Evolutionary conservation across 2,888 invertebrate species (phyloP), one percentile per base, ranked within the genome.

Genomic region (Vandiemenella viatica): DNA sequence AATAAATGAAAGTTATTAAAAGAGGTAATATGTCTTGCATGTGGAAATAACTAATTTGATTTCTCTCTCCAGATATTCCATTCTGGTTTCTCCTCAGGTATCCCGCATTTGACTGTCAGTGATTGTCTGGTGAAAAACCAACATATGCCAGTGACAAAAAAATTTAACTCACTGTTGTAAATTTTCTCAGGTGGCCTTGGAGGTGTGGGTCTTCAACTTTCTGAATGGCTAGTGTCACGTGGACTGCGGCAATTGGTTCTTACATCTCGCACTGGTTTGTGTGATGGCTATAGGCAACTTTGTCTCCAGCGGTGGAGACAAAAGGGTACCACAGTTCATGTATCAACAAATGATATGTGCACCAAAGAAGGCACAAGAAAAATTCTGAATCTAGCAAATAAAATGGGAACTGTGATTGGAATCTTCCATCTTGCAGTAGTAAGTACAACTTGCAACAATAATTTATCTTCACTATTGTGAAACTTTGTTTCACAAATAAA

Each of bases 371-470:
- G 65, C 20, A 63, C 69, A 3, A 53, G 52, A 18, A 20, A 53
- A 23, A 57, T 72, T 23, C 49, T 72, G 3, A 51, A 59, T 17
- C 62, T 65, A 48, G 43, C 78, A 13, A 73, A 72, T 15, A 67
- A 69, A 58, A 61, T 80, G 50, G 85, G 79, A 8, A 73, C 81
- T 41, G 75, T 90, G 50, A 90, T 87, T 53, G 91, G 82, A 57
- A 80, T 97, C 52, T 96, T 95, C 71, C 92, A 97, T 68, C 73
- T 97, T 58, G 96, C 97, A 19, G 92, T 85, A 62, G 93, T 76
- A 54, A 62, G 62, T 60, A 7, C 6, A 15, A 10, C 18, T 37
- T 37, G 32, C 8, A 43, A 18, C 13, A 5, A n/a, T 17, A 16
- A 19, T 21, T 15, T 19, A 45, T 18, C 13, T 22, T 45, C 15